Percentiles rank a stretch among this genome's conserved stretches.
These are phyloP conservation scores for Pedicia rivosa DNA, from an alignment of 2,888 invertebrate genomes.

Conservation along the genomic window DNA sequence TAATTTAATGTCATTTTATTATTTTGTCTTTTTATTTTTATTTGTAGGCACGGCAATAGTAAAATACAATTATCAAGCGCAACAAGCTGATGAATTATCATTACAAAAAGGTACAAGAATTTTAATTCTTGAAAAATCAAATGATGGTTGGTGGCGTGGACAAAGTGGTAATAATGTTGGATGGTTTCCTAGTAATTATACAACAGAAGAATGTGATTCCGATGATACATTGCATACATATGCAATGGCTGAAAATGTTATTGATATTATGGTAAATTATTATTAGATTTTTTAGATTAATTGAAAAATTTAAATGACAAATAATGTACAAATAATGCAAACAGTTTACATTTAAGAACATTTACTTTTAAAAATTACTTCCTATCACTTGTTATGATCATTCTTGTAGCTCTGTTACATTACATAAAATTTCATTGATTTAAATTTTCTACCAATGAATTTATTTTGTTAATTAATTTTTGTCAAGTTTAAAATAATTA, in stretches of 20 bases:
- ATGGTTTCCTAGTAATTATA: conserved; percentile 98
- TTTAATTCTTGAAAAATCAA: conserved; percentile 91
- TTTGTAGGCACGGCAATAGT: conserved; percentile 65
- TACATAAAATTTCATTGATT: no score
- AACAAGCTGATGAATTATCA: conserved; percentile 90
- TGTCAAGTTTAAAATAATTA: no score
- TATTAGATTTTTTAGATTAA: not conserved
- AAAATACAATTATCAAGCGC: conserved; percentile 90
- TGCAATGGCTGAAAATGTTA: conserved; percentile 87
- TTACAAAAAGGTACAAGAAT: conserved; percentile 90
- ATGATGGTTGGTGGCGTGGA: conserved; percentile 99
- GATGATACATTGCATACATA: conserved; percentile 83
- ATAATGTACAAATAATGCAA: conserved; percentile 1
- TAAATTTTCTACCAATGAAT: no score
- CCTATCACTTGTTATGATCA: no score
- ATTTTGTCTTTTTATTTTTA: no score
- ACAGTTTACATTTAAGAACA: not conserved
- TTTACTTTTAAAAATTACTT: no score
- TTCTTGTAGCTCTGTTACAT: no score
- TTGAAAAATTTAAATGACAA: no score
- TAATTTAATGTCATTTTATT: no score
- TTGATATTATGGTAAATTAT: conserved; percentile 71
- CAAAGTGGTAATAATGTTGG: conserved; percentile 47
- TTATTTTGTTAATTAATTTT: no score
- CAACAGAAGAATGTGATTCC: conserved; percentile 75